Conservation (phyloP, 1,140 invertebrate species). For the Steinernema feltiae region DNA sequence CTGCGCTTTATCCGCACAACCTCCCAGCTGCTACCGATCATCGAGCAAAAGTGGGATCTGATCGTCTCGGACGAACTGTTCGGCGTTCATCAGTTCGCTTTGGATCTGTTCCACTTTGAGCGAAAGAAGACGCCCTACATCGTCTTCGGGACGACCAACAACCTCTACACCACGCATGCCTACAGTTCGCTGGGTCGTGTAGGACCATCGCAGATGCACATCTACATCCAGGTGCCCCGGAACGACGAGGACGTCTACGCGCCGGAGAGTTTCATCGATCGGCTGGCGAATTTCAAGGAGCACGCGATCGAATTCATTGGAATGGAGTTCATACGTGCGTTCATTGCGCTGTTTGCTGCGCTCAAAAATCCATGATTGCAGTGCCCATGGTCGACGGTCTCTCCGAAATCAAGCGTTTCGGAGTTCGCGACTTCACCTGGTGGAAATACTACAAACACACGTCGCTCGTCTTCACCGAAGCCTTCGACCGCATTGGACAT, state of each 20-base stretch:
- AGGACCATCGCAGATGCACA: constrained; percentile 2
- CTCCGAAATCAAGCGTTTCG: constrained; percentile 8
- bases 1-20: background rate
- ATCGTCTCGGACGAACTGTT: constrained; percentile 28
- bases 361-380: background rate
- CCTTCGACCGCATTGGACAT: constrained; percentile 4
- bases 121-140: constrained; percentile 25
- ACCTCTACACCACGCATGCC: constrained; percentile 13
- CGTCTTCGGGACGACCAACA: constrained; percentile 28
- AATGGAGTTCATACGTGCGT: background rate
- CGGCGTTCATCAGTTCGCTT: constrained; percentile 27
- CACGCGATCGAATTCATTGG: background rate
- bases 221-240: background rate
- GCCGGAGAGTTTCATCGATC: constrained; percentile 19
- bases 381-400: background rate
- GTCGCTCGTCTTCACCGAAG: constrained; percentile 20
- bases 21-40: constrained; percentile 23
- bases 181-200: constrained; percentile 18
- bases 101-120: constrained; percentile 26
- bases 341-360: background rate
- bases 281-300: constrained; percentile 22
- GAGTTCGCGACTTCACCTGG: constrained; percentile 5
- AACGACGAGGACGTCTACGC: constrained; percentile 22
- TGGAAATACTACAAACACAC: constrained; percentile 15
- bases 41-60: constrained; percentile 32